A percentile compares a stretch with the other conserved stretches of the same genome.
Evolutionary conservation across 2,113 vertebrate genomes (phyloP).

Genomic region (Butorides virescens): DNA sequence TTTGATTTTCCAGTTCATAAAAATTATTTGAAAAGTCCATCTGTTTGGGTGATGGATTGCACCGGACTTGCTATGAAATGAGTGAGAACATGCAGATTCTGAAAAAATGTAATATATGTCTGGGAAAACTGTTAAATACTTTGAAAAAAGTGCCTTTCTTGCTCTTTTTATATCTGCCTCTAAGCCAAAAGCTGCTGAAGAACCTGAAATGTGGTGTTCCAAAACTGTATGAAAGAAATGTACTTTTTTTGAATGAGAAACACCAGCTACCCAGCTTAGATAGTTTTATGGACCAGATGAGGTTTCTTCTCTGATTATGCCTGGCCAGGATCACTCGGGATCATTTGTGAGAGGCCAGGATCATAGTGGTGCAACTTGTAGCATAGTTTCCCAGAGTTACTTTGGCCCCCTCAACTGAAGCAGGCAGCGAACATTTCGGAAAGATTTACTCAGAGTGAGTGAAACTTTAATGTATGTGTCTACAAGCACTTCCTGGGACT

Average conservation of each 20-base stretch:
- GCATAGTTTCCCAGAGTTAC: not conserved
- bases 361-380: not conserved
- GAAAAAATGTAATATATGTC: not conserved
- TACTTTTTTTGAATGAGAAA: not conserved
- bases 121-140: not conserved
- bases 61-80: not conserved
- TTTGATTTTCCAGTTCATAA: not conserved
- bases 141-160: not conserved
- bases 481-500: not conserved
- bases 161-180: not conserved
- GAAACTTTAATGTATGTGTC: not conserved
- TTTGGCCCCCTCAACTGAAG: not conserved
- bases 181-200: not conserved
- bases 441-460: not conserved
- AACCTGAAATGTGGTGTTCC: not conserved
- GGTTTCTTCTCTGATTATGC: not conserved
- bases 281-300: not conserved
- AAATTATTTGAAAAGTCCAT: not conserved
- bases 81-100: not conserved
- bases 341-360: not conserved
- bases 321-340: not conserved
- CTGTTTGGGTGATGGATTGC: not conserved
- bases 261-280: not conserved
- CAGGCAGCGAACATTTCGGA: not conserved
- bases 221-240: not conserved